These are phyloP conservation scores for Zophobas atratus DNA, from an alignment of 1,140 invertebrate genomes.

Conservation along the genomic window DNA sequence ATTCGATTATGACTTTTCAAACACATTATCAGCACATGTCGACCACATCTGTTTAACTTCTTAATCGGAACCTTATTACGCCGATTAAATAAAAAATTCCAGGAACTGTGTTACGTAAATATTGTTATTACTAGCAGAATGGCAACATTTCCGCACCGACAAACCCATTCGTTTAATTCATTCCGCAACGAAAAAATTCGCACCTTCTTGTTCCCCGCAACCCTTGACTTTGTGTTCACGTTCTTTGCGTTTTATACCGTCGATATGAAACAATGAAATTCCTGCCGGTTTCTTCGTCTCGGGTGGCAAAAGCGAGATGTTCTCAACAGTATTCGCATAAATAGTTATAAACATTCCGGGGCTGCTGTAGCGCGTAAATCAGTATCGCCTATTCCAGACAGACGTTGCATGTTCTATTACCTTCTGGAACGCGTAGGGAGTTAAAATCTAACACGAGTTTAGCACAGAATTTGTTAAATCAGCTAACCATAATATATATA, in stretches of 20 bases:
- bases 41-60: slow-evolving; percentile 11
- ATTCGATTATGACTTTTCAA: slow-evolving; percentile 32
- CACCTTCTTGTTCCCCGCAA: background rate
- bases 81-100: background rate
- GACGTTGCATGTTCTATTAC: slow-evolving; percentile 1
- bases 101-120: too few species aligned
- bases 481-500: too few species aligned
- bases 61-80: background rate
- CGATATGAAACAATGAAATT: slow-evolving; percentile 9
- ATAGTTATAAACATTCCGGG: slow-evolving; percentile 17
- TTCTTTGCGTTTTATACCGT: background rate
- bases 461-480: background rate
- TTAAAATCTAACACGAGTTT: background rate
- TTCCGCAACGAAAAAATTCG: background rate
- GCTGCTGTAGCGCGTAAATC: slow-evolving; percentile 9
- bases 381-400: slow-evolving; percentile 3
- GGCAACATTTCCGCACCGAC: too few species aligned
- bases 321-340: background rate
- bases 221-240: background rate
- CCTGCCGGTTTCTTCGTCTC: background rate
- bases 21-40: slow-evolving; percentile 31
- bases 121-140: too few species aligned
- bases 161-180: too few species aligned
- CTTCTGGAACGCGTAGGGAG: background rate
- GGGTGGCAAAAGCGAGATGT: background rate